Evolutionary conservation across 2,113 vertebrate species (phyloP).

Genomic region (Anseranas semipalmata): DNA sequence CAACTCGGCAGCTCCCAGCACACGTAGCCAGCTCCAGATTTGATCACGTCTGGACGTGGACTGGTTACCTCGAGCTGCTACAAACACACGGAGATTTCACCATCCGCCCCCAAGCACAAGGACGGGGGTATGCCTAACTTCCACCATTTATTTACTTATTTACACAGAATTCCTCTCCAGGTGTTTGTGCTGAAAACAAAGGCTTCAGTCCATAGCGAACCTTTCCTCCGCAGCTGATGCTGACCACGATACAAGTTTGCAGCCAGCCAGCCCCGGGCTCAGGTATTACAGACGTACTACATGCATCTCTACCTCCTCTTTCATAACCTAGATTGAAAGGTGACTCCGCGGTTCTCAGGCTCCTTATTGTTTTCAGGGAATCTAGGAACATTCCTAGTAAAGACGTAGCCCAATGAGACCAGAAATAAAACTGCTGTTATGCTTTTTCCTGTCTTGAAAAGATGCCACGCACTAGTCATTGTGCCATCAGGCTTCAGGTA

Average conservation of each 20-base stretch:
- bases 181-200: neutral
- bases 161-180: neutral
- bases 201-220: neutral
- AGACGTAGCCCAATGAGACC: neutral
- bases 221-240: neutral
- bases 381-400: neutral
- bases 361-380: neutral
- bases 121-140: neutral
- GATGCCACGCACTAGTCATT: neutral
- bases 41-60: neutral
- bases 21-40: neutral
- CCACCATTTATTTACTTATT: neutral
- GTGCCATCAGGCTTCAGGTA: neutral
- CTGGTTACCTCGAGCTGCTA: neutral
- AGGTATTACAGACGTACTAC: accelerated
- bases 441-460: neutral
- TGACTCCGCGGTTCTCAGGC: neutral
- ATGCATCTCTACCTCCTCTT: neutral
- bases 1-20: neutral
- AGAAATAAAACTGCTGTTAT: neutral
- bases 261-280: neutral
- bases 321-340: neutral
- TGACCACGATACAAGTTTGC: accelerated
- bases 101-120: neutral
- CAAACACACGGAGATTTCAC: neutral